Evolutionary conservation across 2,113 vertebrate species (phyloP), one percentile per base, ranked within the genome.

Genomic region (Seriola quinqueradiata): DNA sequence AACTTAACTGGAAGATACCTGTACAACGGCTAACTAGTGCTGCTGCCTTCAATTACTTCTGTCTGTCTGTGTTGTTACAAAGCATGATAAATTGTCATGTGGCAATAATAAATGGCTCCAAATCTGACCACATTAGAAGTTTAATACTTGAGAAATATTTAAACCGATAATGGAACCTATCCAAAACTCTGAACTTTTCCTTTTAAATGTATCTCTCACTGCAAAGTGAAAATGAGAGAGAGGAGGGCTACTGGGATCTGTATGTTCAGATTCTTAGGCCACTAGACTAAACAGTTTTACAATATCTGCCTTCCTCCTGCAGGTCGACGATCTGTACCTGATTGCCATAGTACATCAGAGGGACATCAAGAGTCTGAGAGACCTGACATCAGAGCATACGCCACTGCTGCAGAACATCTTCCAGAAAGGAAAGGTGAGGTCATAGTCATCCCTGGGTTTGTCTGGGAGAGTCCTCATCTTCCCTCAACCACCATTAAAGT

Each of bases 311-410:
- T 48, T 81, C 17, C 16, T 23, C 7, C 54, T 60, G 13, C 92
- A 99, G 98, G 79, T 97, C 0, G 96, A 98, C 14, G 95, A 99
- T 85, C 95, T 99, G 71, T 98, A 99, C 90, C 90, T 99, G 85
- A 96, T 99, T 0, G 98, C 97, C 52, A 97, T 99, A 1, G 65
- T 90, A 70, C 96, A 95, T 55, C 89, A 90, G 68, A 95, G 94
- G n/a, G 95, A 93, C 4, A 54, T 98, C 55, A 95, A 86, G 28
- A 99, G 97, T 0, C 94, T 99, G 23, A 89, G 98, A 55, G 97
- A 99, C 71, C 96, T 99, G 11, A 97, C 93, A 0, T 67, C 92
- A 0, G 96, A 97, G 71, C 97, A 99, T 57, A 90, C 99, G 17
- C 96, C 96, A 0, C 92, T 99, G 90, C 95, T 99, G 58, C 93